These are phyloP conservation scores for Zelostemma sp. DNA, from an alignment of 1,140 invertebrate species.

Conservation along the genomic window DNA sequence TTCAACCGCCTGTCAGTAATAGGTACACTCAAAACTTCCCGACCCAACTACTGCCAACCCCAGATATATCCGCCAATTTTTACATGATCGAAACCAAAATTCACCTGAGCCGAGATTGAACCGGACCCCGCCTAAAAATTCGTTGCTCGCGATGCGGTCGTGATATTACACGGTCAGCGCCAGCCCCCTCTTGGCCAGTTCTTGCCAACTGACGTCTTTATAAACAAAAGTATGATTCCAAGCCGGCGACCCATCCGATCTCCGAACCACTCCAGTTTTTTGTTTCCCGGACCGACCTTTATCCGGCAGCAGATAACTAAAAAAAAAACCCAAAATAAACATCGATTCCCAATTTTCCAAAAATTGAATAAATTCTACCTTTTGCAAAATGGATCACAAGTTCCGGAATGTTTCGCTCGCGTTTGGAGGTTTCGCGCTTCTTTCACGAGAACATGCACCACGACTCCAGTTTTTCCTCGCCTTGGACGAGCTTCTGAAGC, in stretches of 20 bases:
- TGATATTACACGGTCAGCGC: slow-evolving; percentile 95
- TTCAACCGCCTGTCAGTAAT: too few species aligned
- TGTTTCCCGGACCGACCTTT: slow-evolving; percentile 89
- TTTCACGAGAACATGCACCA: slow-evolving; percentile 94
- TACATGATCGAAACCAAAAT: background rate
- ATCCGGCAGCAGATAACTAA: slow-evolving; percentile 91
- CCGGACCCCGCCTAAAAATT: slow-evolving; percentile 92
- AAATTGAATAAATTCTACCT: slow-evolving; percentile 75
- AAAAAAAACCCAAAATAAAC: slow-evolving; percentile 7
- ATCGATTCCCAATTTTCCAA: background rate
- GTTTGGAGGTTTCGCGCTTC: slow-evolving; percentile 89
- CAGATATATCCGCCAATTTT: too few species aligned
- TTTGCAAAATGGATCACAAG: too few species aligned
- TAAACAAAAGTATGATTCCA: too few species aligned
- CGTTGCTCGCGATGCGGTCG: too few species aligned
- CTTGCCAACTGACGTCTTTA: slow-evolving; percentile 83
- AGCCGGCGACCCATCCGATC: too few species aligned
- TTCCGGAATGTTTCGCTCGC: too few species aligned
- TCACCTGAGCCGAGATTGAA: slow-evolving; percentile 91
- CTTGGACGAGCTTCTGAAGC: slow-evolving; percentile 68
- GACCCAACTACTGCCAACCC: too few species aligned
- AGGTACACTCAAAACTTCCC: too few species aligned
- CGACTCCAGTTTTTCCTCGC: slow-evolving; percentile 65
- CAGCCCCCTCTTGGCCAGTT: slow-evolving; percentile 85
- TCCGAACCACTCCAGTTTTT: too few species aligned